Evolutionary conservation across 64 coral and sea anemone species (phyloP), one percentile per base, ranked within the genome.

Genomic region (Cladopsammia gracilis): DNA sequence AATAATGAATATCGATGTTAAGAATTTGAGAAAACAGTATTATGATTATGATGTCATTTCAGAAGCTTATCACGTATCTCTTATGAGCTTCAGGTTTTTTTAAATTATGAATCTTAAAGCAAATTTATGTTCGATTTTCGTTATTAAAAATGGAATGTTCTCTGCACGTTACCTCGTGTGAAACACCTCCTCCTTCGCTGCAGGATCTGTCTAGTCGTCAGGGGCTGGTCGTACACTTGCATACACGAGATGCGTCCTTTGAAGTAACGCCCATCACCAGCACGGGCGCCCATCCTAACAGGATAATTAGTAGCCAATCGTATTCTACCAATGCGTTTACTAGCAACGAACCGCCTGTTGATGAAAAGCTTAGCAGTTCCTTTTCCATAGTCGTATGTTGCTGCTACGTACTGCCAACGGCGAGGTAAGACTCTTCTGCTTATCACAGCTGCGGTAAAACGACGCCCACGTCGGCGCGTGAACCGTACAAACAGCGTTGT

Each of bases 401-500:
- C 75, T 50, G 75, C 85, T 25, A 88, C 92, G 46, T 88, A 94
- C 13, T 86, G 87, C 92, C 92, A 94, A n/a, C 18, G 86, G 50
- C 89, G 78, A 1, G 12, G 74, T 13, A 97, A 43, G 9, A 61
- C 15, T 25, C 81, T 14, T 52, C 54, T 70, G 52, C 34, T 76
- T 15, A 60, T 64, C 15, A 79, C 56, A 48, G 93, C 53, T 6
- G 52, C 77, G 5, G 92, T 87, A 25, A 87, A 77, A 26, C 42
- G 13, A 3, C 51, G 10, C 58, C 91, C 95, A 26, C 58, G 65
- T 34, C 95, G 95, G 13, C 70, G 66, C n/a, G 89, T 57, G 57
- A 96, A 93, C 6, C 95, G 95, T 24, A 88, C 95, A 71, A 89
- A 86, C 4, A 96, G 73, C 42, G 74, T 83, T 52, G 47, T 72